These are phyloP conservation scores for Patagioenas fasciata DNA, from an alignment of 2,113 vertebrate genomes.

Conservation along the genomic window DNA sequence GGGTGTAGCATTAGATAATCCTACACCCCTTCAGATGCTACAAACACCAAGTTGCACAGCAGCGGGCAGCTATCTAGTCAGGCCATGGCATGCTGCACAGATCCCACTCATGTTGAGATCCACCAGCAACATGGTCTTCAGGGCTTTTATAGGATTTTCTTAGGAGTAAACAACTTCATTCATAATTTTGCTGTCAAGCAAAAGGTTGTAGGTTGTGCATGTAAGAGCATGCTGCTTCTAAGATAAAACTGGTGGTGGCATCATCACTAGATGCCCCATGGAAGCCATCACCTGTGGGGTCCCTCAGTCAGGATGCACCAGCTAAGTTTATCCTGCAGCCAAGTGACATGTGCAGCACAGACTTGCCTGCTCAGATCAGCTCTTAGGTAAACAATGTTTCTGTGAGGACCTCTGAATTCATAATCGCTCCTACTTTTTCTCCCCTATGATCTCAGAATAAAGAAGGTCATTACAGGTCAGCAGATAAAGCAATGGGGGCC, in stretches of 20 bases:
- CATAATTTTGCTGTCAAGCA: background rate
- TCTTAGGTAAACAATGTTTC: background rate
- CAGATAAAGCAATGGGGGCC: background rate
- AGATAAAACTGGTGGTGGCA: background rate
- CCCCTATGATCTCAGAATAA: background rate
- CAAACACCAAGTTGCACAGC: background rate
- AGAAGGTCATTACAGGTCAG: background rate
- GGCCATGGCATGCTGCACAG: background rate
- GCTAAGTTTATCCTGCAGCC: background rate
- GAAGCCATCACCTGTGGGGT: background rate
- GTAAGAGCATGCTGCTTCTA: background rate
- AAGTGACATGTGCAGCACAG: background rate
- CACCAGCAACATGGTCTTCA: background rate
- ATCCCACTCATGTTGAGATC: background rate
- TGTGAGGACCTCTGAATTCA: background rate
- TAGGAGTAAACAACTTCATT: background rate
- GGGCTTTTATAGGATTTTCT: background rate
- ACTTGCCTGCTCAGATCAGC: background rate
- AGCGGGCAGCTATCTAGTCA: background rate
- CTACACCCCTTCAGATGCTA: background rate
- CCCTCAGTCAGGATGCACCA: background rate
- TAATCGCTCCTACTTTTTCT: background rate
- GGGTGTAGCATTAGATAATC: background rate
- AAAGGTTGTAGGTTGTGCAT: background rate
- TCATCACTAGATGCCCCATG: background rate